Evolutionary conservation across 2,888 invertebrate species (phyloP).

Genomic region (Tricholauxania praeusta): DNA sequence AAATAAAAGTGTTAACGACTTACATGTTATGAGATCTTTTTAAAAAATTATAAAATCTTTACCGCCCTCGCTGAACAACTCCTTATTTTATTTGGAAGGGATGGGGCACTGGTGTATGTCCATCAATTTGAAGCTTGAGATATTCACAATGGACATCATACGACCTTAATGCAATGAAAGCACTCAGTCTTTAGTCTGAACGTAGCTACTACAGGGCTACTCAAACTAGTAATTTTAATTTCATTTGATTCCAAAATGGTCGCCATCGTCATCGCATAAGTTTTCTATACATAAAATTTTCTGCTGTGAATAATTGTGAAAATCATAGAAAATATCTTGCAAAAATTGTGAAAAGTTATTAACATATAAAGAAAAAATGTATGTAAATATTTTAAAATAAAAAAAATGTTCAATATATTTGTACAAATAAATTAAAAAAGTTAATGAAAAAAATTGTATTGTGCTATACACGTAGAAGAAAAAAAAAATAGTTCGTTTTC

Average conservation of each 20-base stretch:
- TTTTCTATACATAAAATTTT: conserved; percentile 1
- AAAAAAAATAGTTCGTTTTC: conserved; percentile 7
- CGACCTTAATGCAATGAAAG: too few species aligned
- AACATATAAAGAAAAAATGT: conserved; percentile 50
- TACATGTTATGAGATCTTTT: too few species aligned
- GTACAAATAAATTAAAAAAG: conserved; percentile 50
- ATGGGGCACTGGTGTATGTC: too few species aligned
- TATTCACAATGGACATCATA: too few species aligned
- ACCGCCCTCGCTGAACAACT: too few species aligned
- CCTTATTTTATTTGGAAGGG: too few species aligned
- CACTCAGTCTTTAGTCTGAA: too few species aligned
- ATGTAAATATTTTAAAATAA: conserved; percentile 54
- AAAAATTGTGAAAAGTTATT: conserved; percentile 20
- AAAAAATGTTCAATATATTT: conserved; percentile 53
- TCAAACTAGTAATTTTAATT: too few species aligned
- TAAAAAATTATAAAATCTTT: too few species aligned
- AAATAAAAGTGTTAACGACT: too few species aligned
- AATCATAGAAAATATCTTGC: conserved; percentile 13
- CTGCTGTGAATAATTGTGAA: conserved; percentile 19
- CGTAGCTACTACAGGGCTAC: too few species aligned
- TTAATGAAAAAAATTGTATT: conserved; percentile 26
- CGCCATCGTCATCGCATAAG: conserved; percentile 16
- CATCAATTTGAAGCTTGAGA: too few species aligned
- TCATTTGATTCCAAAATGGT: conserved; percentile 17
- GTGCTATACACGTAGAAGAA: background rate